Base-by-base conservation (phyloP, 2,888 invertebrate species). In the Drosophila nigricruria region DNA sequence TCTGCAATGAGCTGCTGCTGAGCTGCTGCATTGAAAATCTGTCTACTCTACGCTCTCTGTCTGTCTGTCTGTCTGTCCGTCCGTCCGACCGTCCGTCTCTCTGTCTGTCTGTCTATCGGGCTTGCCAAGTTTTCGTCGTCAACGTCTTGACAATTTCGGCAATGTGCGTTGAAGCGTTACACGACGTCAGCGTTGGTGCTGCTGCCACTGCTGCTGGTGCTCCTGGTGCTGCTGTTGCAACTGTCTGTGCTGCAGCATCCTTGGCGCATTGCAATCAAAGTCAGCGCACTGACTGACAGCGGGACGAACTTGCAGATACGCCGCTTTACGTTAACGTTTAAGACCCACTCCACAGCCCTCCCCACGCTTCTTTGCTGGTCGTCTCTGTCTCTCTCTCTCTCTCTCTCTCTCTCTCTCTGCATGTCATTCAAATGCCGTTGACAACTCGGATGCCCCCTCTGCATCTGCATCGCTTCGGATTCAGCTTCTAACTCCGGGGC, bases 211-310 rank as follows among this genome's bases (percentile, higher is more conserved):
- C 18, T 52, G 60, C 47, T 40, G 54, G n/a, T n/a, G n/a, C n/a
- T n/a, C n/a, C 34, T 36, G 64, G 12, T 53, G 63, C 49, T 54
- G 54, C 42, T 34, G 47, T 34, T 45, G 52, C 59, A 47, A 47
- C 38, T 32, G 61, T 25, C 53, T 60, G 45, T 20, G 68, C 62
- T 38, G 60, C 70, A 65, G 70, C 85, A 88, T 84, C 88, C 84
- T 89, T 89, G 83, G 83, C 88, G 90, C 86, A 85, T 73, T 75
- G 86, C 84, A 85, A 85, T 89, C 84, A 89, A 85, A 85, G 86
- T 85, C 88, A 88, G 62, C 74, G 70, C 61, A 57, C 27, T 87
- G 88, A 87, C 78, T 86, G 87, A 88, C 83, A 85, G 85, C 67
- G 70, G 72, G 80, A 74, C 77, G 70, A 82, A 88, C 82, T 85